Evolutionary conservation across 2,888 invertebrate genomes (phyloP), one percentile per base, ranked within the genome.

Genomic region (Cantharis flavilabris): DNA sequence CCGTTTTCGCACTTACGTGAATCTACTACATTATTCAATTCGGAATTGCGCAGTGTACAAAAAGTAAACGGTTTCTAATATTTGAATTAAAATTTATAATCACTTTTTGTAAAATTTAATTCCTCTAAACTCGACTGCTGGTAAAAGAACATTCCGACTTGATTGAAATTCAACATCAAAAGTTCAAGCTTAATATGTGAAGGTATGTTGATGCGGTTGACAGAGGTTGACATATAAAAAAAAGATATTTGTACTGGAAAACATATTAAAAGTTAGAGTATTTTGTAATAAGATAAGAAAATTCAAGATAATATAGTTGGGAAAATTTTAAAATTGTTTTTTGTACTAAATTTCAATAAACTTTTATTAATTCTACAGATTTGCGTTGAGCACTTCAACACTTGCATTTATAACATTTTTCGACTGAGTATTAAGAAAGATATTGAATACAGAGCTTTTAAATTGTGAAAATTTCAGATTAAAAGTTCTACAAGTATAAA

Each of bases 151-250:
- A 70, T 70, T 63, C 28, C n/a, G 20, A 71, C 71, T 30, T 75
- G 71, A 62, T 71, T 14, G 65, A 20, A 67, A 75, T 75, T 71
- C 75, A 67, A 75, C 75, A 75, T 75, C 75, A 75, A 75, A 67
- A 75, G 75, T 71, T 33, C 65, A 65, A 65, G 75, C 75, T 75
- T 71, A 65, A 75, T 75, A 71, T 75, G 49, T 14, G 23, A 73
- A 71, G 71, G 67, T 75, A 75, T 30, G 70, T 30, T 70, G 28
- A 70, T 63, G 70, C 63, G 62, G 49, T 72, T 64, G 75, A 75
- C 67, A 71, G 49, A 71, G 71, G 71, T 67, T 49, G 70, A 71
- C 71, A 67, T 71, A 71, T 67, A 71, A 75, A 71, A 75, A 65
- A 71, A 71, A 20, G 30, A 26, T 63, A 62, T 71, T 75, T 71